Base-by-base conservation (phyloP, 2,888 invertebrate genomes). In the Drosophila aldrichi region DNA sequence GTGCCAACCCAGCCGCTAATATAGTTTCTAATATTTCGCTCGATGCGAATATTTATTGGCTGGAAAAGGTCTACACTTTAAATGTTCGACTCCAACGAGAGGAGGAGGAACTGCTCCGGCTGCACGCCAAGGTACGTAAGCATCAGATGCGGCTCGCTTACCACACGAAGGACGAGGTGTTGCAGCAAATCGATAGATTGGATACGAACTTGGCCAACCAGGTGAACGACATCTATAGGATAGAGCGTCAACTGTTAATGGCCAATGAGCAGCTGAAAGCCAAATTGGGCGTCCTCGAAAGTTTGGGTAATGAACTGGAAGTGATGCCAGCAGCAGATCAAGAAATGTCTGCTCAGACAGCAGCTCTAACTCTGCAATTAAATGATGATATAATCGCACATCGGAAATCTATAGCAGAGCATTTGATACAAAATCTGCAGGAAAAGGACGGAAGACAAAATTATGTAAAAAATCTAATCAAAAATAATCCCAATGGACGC, bases 31-130 rank as follows among this genome's bases (percentile, higher is more conserved):
- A 57, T 14, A 44, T 49, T 8, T 73, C 82, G 32, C 82, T 84
- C 52, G 88, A 86, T 54, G 61, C 81, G 57, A 95, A 96, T 93
- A 94, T 96, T n/a, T 95, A 96, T 82, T 93, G 96, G 77, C 93
- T 96, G 83, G 96, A 97, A 86, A 96, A 95, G 91, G 94, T 97
- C 55, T 94, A 96, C 29, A 95, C 95, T 59, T 93, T 96, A 32
- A 96, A 97, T 91, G 96, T 96, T 89, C 94, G 95, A 84, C 92
- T 97, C 65, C 95, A 96, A 66, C 94, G 95, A 65, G 96, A 96
- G 91, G 96, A 96, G 90, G 96, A 96, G 90, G 93, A 95, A 64
- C 94, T 97, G 3, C 95, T 96, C 5, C 94, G 96, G 79, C 91
- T 97, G 43, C 94, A 95, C 38, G 94, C 95, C 4, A 95, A 95